These are phyloP conservation scores for Microcebus lehilahytsara DNA, from an alignment of 2,113 vertebrate genomes.

Conservation along the genomic window DNA sequence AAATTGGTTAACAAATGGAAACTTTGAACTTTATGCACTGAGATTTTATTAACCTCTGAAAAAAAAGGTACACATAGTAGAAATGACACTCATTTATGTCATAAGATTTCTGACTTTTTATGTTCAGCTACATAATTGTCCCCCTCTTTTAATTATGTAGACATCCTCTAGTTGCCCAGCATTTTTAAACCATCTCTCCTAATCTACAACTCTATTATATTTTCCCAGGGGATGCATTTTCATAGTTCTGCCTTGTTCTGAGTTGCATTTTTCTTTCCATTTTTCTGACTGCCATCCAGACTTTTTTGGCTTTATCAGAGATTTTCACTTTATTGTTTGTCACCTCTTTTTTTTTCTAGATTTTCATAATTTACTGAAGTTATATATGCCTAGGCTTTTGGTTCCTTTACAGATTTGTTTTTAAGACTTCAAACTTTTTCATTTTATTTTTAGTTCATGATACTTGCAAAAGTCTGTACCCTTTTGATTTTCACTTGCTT, in stretches of 20 bases:
- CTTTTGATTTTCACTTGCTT: slow-evolving; percentile 70
- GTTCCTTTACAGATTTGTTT: slow-evolving; percentile 56
- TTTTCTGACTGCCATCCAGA: not conserved
- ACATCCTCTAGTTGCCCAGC: not conserved
- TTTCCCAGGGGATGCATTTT: not conserved
- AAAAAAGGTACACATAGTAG: not conserved
- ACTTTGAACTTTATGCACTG: not conserved
- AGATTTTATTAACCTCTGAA: not conserved
- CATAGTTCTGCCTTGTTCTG: not conserved
- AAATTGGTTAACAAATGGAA: not conserved
- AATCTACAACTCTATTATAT: not conserved
- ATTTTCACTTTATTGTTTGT: slow-evolving; percentile 54
- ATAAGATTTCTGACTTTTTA: not conserved
- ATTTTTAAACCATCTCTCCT: not conserved
- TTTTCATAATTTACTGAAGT: slow-evolving; percentile 22
- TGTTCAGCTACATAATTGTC: not conserved
- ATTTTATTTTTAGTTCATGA: slow-evolving; percentile 69
- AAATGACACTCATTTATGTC: not conserved
- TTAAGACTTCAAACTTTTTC: slow-evolving; percentile 56
- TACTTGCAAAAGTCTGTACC: slow-evolving; percentile 65
- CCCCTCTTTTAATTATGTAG: not conserved
- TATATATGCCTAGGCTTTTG: slow-evolving; percentile 37
- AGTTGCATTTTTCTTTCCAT: not conserved
- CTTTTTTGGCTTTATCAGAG: slow-evolving; percentile 12
- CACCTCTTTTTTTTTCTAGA: not conserved